A percentile compares a stretch with the other conserved stretches of the same genome.
phyloP scores from a whole-genome alignment of 2,888 invertebrate species.

The Zygothrica quintamaculata region DNA sequence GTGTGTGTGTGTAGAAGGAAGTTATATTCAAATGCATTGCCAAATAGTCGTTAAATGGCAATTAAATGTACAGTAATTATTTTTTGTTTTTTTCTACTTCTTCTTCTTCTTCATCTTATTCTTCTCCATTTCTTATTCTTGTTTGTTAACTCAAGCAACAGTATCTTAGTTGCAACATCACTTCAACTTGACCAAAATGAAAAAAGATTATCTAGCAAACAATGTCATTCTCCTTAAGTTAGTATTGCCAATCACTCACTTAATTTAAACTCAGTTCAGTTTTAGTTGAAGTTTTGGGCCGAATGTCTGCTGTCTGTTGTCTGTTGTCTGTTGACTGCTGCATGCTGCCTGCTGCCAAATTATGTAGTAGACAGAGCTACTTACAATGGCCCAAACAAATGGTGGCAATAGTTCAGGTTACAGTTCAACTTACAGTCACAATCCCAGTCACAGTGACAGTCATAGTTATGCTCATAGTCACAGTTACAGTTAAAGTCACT shows the following conservation, averaged over 20 bases:
- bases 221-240: conserved; percentile 41
- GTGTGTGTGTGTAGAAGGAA: neutral
- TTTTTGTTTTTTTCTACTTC: conserved; percentile 4
- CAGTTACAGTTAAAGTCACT: conserved; percentile 25
- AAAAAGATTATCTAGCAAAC: conserved; percentile 33
- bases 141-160: conserved; percentile 36
- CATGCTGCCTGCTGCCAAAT: conserved; percentile 63
- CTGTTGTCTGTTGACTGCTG: too few relatives aligned
- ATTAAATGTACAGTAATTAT: conserved; percentile 19
- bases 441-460: conserved; percentile 2
- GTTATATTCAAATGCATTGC: neutral
- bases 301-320: too few relatives aligned
- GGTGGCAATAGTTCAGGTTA: conserved; percentile 4
- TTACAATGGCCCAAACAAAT: conserved; percentile 27
- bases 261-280: too few relatives aligned
- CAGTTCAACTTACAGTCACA: conserved; percentile 49
- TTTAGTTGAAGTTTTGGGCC: too few relatives aligned
- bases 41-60: conserved; percentile 17
- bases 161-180: conserved; percentile 32
- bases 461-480: conserved; percentile 21
- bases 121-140: neutral
- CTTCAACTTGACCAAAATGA: conserved; percentile 4
- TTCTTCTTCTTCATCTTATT: neutral
- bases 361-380: conserved; percentile 56
- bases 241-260: conserved; percentile 58